A percentile compares a stretch with the other conserved stretches of the same genome.
Conservation (phyloP, 2,797 vertebrate species). For the Ataeniobius toweri region DNA sequence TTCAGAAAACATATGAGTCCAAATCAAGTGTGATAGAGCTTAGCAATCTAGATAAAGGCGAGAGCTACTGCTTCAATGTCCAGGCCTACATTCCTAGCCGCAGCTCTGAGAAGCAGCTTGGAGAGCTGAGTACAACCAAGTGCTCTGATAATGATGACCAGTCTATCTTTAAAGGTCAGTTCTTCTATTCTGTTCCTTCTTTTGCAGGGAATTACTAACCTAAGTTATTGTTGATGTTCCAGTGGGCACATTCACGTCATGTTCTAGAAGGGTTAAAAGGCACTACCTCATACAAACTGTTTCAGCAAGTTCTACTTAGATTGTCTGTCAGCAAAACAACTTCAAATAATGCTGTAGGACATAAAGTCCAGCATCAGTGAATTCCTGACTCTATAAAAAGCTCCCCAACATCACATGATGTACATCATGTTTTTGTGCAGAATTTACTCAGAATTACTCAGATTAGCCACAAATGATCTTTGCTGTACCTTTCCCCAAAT, state of each 20-base stretch:
- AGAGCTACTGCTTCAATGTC: conserved; percentile 88
- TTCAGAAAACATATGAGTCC: conserved; percentile 80
- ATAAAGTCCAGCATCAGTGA: neutral
- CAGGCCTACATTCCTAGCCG: conserved; percentile 81
- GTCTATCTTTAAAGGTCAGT: conserved; percentile 70
- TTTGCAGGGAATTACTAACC: neutral
- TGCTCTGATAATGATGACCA: conserved; percentile 57
- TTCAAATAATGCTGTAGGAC: neutral
- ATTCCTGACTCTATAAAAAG: neutral
- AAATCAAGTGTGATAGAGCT: conserved; percentile 73
- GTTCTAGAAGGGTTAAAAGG: neutral
- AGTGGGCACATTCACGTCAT: neutral
- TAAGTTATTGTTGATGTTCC: neutral
- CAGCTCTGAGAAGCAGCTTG: conserved; percentile 61
- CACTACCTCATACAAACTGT: neutral
- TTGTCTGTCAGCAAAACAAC: neutral
- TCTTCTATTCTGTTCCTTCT: neutral
- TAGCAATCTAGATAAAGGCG: conserved; percentile 72
- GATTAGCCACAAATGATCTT: too few relatives aligned
- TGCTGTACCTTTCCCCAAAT: too few relatives aligned
- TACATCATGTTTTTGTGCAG: neutral
- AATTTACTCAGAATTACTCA: too few relatives aligned
- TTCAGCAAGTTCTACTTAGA: too few relatives aligned
- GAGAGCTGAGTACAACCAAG: conserved; percentile 72
- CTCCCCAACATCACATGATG: neutral